phyloP scores from a whole-genome alignment of 2,797 vertebrate species.

The Megaceryle alcyon region DNA sequence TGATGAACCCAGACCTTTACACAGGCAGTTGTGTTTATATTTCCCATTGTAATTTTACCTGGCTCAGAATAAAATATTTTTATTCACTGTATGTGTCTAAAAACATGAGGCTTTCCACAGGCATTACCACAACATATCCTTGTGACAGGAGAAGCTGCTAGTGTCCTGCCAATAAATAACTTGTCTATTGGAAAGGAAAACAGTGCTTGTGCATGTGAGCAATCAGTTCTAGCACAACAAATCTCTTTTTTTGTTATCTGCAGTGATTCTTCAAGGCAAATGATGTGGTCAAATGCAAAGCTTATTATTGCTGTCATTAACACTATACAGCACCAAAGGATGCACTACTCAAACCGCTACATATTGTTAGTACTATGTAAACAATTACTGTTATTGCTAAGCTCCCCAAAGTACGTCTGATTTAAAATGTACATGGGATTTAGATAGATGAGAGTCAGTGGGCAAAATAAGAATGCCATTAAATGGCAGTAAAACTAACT shows the following conservation, averaged over 20 bases:
- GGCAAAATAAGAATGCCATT: not conserved
- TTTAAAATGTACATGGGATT: not conserved
- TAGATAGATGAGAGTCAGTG: not conserved
- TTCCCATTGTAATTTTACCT: not conserved
- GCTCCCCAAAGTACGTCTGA: not conserved
- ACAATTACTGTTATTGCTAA: not conserved
- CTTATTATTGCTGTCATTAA: not conserved
- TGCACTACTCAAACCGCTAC: not conserved
- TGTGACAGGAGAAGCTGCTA: not conserved
- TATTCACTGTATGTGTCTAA: conserved; percentile 3
- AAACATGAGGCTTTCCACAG: not conserved
- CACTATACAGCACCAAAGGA: not conserved
- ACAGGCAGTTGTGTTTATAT: not conserved
- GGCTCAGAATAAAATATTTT: not conserved
- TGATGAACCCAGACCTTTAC: not conserved
- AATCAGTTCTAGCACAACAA: not conserved
- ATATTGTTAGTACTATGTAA: not conserved
- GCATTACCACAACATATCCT: not conserved
- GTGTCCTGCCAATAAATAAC: conserved; percentile 13
- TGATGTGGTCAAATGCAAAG: not conserved
- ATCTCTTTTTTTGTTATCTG: not conserved
- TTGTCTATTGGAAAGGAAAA: not conserved
- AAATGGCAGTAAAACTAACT: not conserved
- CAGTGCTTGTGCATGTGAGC: not conserved
- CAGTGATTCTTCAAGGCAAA: conserved; percentile 7